Evolutionary conservation across 2,888 invertebrate species (phyloP).

Genomic region (Poecilobothrus nobilitatus): DNA sequence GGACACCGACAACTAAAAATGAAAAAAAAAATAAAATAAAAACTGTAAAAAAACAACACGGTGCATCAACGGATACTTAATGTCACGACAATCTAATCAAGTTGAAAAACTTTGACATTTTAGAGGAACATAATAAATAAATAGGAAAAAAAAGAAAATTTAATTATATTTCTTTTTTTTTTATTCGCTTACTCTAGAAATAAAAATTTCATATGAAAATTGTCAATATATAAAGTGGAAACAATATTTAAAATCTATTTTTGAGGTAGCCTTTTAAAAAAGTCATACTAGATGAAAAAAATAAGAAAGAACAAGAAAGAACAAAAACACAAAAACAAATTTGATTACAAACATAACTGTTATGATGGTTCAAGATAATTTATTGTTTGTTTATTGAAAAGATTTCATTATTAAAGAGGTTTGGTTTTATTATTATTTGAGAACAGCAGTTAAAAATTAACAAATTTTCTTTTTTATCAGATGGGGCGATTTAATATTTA

Average conservation of each 20-base stretch:
- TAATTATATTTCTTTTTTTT: no score
- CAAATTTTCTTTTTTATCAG: no score
- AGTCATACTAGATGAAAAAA: not conserved
- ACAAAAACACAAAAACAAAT: not conserved
- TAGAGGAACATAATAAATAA: no score
- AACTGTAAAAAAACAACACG: not conserved
- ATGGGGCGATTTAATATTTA: no score
- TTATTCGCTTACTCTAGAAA: no score
- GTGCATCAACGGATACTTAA: not conserved
- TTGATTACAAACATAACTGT: not conserved
- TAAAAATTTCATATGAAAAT: no score
- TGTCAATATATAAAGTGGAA: not conserved
- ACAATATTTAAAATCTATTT: not conserved
- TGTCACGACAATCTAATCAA: not conserved
- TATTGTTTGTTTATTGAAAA: not conserved
- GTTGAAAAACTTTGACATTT: conserved; percentile 2
- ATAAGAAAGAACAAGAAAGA: not conserved
- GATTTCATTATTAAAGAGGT: not conserved
- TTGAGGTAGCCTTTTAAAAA: not conserved
- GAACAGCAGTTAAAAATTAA: no score
- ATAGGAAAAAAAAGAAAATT: no score
- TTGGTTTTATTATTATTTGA: no score
- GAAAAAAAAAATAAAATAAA: not conserved
- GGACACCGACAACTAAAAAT: not conserved
- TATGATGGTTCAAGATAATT: not conserved